A percentile compares a stretch with the other conserved stretches of the same genome.
Conservation (phyloP, 64 coral and sea anemone species). For the Montipora cactus region DNA sequence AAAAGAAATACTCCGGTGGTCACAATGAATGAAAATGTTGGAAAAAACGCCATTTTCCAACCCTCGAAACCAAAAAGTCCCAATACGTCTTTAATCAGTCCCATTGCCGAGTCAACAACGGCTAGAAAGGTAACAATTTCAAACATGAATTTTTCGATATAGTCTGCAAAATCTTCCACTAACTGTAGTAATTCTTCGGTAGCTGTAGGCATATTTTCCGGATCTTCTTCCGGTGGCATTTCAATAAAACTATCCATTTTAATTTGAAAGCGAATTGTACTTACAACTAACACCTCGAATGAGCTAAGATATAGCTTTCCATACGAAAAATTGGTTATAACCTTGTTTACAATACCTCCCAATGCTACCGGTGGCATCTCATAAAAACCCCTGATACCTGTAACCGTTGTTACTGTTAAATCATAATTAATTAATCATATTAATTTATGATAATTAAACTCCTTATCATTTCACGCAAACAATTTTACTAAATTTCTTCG, state of each 20-base stretch:
- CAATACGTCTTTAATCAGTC: conserved; percentile 88
- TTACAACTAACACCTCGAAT: not conserved
- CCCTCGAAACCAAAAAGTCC: conserved; percentile 86
- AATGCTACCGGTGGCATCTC: not conserved
- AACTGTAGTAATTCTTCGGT: conserved; percentile 93
- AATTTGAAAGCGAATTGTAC: not conserved
- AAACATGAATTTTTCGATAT: conserved; percentile 98
- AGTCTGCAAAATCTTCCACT: conserved; percentile 89
- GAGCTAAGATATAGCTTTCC: not conserved
- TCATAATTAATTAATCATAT: conserved; percentile 29
- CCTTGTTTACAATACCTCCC: not conserved
- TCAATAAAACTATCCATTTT: conserved; percentile 74
- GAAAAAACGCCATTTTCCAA: conserved; percentile 97
- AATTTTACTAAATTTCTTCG: not conserved
- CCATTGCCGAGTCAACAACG: conserved; percentile 90
- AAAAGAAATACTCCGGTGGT: conserved; percentile 92
- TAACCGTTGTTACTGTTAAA: conserved; percentile 19
- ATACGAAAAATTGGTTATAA: not conserved
- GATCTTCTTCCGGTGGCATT: conserved; percentile 52
- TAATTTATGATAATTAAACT: not conserved
- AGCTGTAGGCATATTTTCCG: conserved; percentile 71
- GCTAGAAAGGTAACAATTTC: conserved; percentile 95
- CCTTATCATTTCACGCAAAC: not conserved
- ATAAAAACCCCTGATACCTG: conserved; percentile 13
- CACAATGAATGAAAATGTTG: conserved; percentile 87